phyloP scores from a whole-genome alignment of 2,888 invertebrate genomes.

The Caenorhabditis zanzibari region DNA sequence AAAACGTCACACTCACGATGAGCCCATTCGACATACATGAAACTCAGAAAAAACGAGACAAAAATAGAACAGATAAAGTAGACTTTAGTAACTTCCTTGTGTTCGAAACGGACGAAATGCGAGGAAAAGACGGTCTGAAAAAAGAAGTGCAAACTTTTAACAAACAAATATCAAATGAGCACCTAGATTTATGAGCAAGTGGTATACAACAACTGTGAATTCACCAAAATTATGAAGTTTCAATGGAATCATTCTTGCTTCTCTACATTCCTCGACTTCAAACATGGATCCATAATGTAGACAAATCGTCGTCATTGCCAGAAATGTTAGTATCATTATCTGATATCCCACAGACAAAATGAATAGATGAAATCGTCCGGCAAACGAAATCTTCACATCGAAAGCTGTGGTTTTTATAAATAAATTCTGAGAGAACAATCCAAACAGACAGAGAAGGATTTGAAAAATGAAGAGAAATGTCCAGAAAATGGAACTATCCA shows the following conservation, averaged over 20 bases:
- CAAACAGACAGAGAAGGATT: constrained; percentile 46
- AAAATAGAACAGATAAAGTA: constrained; percentile 13
- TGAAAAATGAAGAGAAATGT: constrained; percentile 34
- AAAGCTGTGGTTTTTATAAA: constrained; percentile 35
- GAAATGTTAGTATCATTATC: constrained; percentile 21
- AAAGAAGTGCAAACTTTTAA: neutral
- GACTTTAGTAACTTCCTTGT: constrained; percentile 11
- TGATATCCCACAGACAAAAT: constrained; percentile 48
- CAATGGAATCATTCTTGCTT: constrained; percentile 39
- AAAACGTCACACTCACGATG: constrained; percentile 15
- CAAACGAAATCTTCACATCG: constrained; percentile 3
- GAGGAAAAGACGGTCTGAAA: constrained; percentile 41
- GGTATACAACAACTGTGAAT: constrained; percentile 35
- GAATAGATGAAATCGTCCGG: constrained; percentile 28
- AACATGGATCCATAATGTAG: constrained; percentile 42
- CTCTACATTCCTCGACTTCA: constrained; percentile 31
- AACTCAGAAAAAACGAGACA: constrained; percentile 22
- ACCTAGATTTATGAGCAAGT: constrained; percentile 47
- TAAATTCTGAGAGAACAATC: constrained; percentile 36
- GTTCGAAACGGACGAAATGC: constrained; percentile 29
- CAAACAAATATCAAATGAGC: neutral
- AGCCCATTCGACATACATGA: constrained; percentile 24
- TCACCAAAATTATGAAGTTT: constrained; percentile 48
- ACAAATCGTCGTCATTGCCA: constrained; percentile 34
- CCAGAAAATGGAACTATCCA: constrained; percentile 24